phyloP scores from a whole-genome alignment of 2,113 vertebrate genomes.

The Plotosus lineatus region DNA sequence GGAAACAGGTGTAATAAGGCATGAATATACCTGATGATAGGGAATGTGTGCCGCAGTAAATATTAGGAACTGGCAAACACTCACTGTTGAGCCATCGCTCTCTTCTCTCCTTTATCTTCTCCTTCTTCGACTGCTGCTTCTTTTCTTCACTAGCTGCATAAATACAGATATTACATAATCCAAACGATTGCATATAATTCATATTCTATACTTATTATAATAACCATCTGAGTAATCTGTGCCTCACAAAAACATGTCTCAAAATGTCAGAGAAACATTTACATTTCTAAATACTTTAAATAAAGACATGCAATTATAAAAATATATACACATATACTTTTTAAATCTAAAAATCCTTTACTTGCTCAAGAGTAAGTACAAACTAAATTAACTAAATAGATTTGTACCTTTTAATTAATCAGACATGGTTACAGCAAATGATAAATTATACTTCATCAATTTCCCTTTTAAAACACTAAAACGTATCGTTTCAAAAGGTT shows the following conservation, averaged over 20 bases:
- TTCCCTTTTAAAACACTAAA: background rate
- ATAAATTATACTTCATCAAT: background rate
- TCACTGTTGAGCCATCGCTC: conserved; percentile 90
- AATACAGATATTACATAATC: conserved; percentile 9
- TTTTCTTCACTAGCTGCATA: conserved; percentile 70
- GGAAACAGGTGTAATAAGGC: background rate
- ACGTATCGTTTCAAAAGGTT: background rate
- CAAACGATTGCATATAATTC: no score
- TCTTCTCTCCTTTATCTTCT: conserved; percentile 86
- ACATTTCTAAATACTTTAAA: background rate
- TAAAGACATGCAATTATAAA: background rate
- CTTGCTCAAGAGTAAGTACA: background rate
- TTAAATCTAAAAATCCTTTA: background rate
- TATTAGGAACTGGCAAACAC: conserved; percentile 50
- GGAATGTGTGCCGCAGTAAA: background rate
- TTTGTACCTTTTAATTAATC: background rate
- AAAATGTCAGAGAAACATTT: background rate
- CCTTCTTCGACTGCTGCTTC: conserved; percentile 81
- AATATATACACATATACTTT: background rate
- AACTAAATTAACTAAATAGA: background rate
- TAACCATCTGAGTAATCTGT: background rate
- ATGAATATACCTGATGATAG: no score
- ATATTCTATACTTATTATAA: background rate
- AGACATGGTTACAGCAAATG: background rate
- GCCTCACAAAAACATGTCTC: background rate